These are phyloP conservation scores for Nansenia antarctica DNA, from an alignment of 2,113 vertebrate genomes.

Conservation along the genomic window DNA sequence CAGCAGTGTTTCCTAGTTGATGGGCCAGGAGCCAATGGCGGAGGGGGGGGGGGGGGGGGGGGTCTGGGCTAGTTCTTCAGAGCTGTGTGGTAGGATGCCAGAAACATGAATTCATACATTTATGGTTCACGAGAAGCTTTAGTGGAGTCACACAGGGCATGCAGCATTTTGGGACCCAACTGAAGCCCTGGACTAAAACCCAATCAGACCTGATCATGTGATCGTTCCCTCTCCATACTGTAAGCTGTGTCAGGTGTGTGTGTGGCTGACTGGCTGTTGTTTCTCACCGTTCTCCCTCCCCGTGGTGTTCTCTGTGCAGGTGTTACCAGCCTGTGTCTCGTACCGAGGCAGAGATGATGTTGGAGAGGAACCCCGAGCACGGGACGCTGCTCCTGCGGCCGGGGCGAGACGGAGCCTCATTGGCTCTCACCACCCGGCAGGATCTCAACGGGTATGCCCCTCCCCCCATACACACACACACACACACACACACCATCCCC, in stretches of 20 bases:
- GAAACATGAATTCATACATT: too few relatives aligned
- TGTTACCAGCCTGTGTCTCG: constrained; percentile 77
- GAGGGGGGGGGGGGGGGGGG: too few relatives aligned
- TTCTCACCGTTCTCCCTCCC: not conserved
- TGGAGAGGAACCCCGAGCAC: constrained; percentile 66
- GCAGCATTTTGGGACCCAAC: too few relatives aligned
- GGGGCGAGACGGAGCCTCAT: constrained; percentile 42
- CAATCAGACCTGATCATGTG: too few relatives aligned
- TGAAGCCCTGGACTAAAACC: too few relatives aligned
- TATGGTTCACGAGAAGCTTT: too few relatives aligned
- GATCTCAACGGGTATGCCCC: constrained; percentile 65
- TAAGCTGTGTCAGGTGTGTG: not conserved
- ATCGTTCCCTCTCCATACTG: too few relatives aligned
- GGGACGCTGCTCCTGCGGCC: constrained; percentile 84
- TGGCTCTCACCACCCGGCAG: constrained; percentile 78
- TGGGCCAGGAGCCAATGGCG: too few relatives aligned
- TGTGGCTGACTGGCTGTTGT: not conserved
- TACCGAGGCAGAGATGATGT: constrained; percentile 74
- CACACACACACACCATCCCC: not conserved
- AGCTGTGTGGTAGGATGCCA: too few relatives aligned
- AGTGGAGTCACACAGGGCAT: too few relatives aligned
- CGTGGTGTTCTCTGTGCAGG: constrained; percentile 37
- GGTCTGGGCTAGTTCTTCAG: too few relatives aligned
- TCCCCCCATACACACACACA: not conserved
- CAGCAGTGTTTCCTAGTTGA: too few relatives aligned